These are phyloP conservation scores for Semaprochilodus insignis DNA, from an alignment of 2,797 vertebrate species.

Conservation along the genomic window DNA sequence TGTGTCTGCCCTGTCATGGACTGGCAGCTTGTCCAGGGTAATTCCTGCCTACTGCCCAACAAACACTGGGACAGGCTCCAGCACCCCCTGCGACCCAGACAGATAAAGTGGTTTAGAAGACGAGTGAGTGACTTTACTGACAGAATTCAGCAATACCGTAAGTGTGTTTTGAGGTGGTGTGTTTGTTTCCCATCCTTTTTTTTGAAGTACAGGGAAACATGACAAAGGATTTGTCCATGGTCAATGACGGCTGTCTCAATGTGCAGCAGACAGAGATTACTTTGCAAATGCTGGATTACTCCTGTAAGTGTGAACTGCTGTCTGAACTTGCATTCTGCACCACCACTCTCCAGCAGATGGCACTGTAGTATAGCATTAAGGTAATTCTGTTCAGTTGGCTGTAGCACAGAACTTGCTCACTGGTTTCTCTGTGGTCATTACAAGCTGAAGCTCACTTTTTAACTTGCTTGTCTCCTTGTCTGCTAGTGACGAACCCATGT, in stretches of 20 bases:
- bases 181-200: too few relatives aligned
- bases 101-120: too few relatives aligned
- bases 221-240: too few relatives aligned
- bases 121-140: too few relatives aligned
- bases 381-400: neutral
- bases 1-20: too few relatives aligned
- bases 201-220: too few relatives aligned
- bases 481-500: constrained; percentile 19
- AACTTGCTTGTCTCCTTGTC: neutral
- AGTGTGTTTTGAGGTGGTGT: neutral
- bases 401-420: neutral
- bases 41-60: too few relatives aligned
- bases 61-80: too few relatives aligned
- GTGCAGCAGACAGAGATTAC: neutral
- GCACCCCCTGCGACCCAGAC: too few relatives aligned
- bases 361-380: constrained; percentile 36
- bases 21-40: too few relatives aligned
- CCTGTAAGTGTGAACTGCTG: neutral
- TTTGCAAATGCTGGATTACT: neutral
- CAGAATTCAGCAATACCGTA: neutral
- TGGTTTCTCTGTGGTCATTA: constrained; percentile 19
- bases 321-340: neutral
- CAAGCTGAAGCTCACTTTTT: neutral
- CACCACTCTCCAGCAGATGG: constrained; percentile 64
- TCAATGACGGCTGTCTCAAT: too few relatives aligned